phyloP scores from a whole-genome alignment of 2,113 vertebrate species.

The Oreochromis niloticus region DNA sequence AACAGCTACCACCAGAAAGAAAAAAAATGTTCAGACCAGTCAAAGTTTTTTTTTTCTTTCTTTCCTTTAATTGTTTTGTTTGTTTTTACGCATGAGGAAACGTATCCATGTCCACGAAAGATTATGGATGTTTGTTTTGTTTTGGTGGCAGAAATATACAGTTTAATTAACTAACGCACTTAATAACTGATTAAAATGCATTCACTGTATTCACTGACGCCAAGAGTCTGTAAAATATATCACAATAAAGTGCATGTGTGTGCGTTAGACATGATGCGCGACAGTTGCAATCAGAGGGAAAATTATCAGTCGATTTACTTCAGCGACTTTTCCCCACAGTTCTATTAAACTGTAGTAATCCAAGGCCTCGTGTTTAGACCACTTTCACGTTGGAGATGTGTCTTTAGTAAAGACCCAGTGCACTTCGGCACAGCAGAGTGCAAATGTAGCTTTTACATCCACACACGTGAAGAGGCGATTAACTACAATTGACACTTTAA shows the following conservation, averaged over 20 bases:
- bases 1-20: background rate
- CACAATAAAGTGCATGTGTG: background rate
- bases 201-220: background rate
- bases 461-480: constrained; percentile 31
- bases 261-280: background rate
- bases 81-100: background rate
- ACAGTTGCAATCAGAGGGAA: background rate
- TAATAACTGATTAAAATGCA: background rate
- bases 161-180: background rate
- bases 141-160: background rate
- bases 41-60: background rate
- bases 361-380: background rate
- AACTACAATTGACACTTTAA: constrained; percentile 38
- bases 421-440: background rate
- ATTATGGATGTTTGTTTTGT: background rate
- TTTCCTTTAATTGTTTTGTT: background rate
- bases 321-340: background rate
- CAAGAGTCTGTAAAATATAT: background rate
- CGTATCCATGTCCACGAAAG: background rate
- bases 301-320: background rate
- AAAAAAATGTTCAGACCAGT: background rate
- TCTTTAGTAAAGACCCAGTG: background rate
- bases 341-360: background rate
- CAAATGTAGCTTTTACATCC: constrained; percentile 9
- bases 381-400: background rate